phyloP scores from a whole-genome alignment of 2,797 vertebrate species.

The Heterohyrax brucei region DNA sequence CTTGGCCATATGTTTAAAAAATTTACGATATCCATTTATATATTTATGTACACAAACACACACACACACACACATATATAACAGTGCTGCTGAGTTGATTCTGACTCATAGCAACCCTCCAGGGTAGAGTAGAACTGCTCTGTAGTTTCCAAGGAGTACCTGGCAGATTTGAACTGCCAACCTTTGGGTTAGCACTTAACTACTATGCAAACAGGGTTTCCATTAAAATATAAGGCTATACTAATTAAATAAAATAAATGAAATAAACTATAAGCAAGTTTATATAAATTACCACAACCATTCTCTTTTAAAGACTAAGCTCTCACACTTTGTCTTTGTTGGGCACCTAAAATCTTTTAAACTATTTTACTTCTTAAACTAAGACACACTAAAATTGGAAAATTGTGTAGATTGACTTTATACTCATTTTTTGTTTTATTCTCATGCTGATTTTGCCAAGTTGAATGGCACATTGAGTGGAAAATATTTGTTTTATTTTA shows the following conservation, averaged over 20 bases:
- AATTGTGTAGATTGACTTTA: neutral
- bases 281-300: neutral
- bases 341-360: conserved; percentile 12
- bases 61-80: too few species aligned
- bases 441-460: conserved; percentile 15
- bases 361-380: neutral
- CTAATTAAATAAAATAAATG: neutral
- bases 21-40: neutral
- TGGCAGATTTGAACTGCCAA: too few species aligned
- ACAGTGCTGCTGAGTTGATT: too few species aligned
- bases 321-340: neutral
- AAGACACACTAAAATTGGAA: neutral
- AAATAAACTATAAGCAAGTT: neutral
- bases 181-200: too few species aligned
- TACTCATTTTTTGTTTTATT: neutral
- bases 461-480: neutral
- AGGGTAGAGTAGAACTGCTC: too few species aligned
- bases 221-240: neutral
- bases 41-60: too few species aligned
- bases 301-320: neutral
- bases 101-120: too few species aligned
- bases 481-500: conserved; percentile 23
- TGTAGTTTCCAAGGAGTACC: too few species aligned
- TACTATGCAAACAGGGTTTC: too few species aligned
- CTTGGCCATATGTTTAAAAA: neutral